phyloP scores from a whole-genome alignment of 2,113 vertebrate genomes.

The Lophura nycthemera region DNA sequence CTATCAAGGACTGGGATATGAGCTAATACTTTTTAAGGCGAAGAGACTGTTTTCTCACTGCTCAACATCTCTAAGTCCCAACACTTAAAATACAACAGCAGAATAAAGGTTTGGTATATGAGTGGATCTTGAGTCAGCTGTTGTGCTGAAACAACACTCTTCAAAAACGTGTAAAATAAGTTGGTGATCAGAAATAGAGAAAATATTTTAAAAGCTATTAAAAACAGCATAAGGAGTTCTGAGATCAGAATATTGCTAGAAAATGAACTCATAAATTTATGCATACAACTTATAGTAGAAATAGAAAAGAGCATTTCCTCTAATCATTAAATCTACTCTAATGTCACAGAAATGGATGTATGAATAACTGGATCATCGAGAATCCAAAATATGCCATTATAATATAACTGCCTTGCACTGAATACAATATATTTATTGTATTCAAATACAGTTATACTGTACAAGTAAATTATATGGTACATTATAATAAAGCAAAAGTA shows the following conservation, averaged over 20 bases:
- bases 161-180: not conserved
- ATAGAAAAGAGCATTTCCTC: not conserved
- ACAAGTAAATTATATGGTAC: not conserved
- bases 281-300: not conserved
- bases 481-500: not conserved
- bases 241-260: not conserved
- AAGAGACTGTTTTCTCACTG: not conserved
- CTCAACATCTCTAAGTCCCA: not conserved
- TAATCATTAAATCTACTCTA: not conserved
- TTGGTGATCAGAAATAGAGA: not conserved
- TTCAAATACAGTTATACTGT: not conserved
- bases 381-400: not conserved
- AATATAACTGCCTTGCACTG: not conserved
- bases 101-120: not conserved
- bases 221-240: not conserved
- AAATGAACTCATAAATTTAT: not conserved
- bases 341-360: not conserved
- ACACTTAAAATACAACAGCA: not conserved
- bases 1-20: not conserved
- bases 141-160: not conserved
- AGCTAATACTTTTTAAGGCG: not conserved
- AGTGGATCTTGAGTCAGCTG: not conserved
- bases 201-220: not conserved
- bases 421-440: not conserved
- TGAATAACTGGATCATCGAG: not conserved